phyloP scores from a whole-genome alignment of 2,113 vertebrate species.

The Cyanoderma ruficeps region DNA sequence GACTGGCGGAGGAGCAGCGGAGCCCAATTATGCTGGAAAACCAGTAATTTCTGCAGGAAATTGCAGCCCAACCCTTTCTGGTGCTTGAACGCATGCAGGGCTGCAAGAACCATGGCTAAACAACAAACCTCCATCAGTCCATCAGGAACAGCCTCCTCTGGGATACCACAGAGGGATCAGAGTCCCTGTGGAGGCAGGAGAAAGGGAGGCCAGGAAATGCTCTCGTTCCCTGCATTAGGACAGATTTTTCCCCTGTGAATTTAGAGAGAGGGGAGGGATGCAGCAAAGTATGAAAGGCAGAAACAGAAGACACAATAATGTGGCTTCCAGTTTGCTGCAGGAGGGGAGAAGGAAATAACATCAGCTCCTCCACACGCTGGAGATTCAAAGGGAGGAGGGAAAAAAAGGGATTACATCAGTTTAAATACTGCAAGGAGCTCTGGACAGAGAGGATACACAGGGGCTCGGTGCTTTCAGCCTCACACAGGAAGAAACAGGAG shows the following conservation, averaged over 20 bases:
- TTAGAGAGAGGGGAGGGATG: neutral
- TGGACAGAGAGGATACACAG: neutral
- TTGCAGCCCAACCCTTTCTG: neutral
- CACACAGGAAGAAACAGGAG: neutral
- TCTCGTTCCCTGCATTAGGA: fast-evolving
- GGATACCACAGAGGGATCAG: neutral
- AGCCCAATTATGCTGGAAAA: neutral
- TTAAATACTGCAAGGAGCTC: neutral
- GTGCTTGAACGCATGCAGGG: neutral
- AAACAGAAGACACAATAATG: neutral
- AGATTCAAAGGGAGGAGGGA: neutral
- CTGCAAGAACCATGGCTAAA: neutral
- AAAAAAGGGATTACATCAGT: neutral
- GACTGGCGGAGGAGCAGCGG: neutral
- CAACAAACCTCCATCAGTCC: neutral
- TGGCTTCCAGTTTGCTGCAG: neutral
- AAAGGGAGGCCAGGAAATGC: neutral
- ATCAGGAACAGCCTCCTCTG: neutral
- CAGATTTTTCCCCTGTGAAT: neutral
- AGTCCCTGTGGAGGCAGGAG: neutral
- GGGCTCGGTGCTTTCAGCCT: neutral
- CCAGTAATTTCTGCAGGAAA: neutral
- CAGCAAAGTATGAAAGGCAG: neutral
- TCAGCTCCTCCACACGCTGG: neutral
- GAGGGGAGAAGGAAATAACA: neutral